Evolutionary conservation across 2,797 vertebrate species (phyloP).

Genomic region (Vespertilio murinus): DNA sequence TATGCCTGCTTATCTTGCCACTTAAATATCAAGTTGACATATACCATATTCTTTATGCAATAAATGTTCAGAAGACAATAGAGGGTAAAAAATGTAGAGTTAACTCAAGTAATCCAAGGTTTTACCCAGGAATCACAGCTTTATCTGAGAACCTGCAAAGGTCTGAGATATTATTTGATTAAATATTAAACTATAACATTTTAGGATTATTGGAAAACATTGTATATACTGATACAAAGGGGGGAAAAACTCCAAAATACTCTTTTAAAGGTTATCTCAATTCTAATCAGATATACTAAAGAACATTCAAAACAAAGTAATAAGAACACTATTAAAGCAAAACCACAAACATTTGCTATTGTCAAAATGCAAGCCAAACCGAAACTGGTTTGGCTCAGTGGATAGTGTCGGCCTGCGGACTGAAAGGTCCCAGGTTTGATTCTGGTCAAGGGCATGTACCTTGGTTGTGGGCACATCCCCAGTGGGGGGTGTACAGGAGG

Average conservation of each 20-base stretch:
- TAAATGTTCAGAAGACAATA: background rate
- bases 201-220: slow-evolving; percentile 17
- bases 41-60: background rate
- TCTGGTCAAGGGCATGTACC: no score
- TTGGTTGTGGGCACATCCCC: no score
- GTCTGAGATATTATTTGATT: slow-evolving; percentile 28
- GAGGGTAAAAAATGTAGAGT: background rate
- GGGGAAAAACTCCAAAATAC: background rate
- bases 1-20: background rate
- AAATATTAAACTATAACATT: slow-evolving; percentile 21
- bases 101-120: background rate
- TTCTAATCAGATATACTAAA: background rate
- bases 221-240: background rate
- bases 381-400: no score
- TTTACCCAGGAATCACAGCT: background rate
- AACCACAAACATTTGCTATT: slow-evolving; percentile 16
- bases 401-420: no score
- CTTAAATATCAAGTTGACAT: background rate
- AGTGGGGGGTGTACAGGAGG: no score
- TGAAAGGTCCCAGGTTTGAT: no score
- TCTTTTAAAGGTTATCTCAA: slow-evolving; percentile 17
- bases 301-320: slow-evolving; percentile 37
- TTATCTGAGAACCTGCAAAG: slow-evolving; percentile 15
- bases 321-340: slow-evolving; percentile 26
- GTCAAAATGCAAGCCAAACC: slow-evolving; percentile 24